A percentile compares a stretch with the other conserved stretches of the same genome.
phyloP scores from a whole-genome alignment of 2,113 vertebrate genomes.

The Tringa solitaria region DNA sequence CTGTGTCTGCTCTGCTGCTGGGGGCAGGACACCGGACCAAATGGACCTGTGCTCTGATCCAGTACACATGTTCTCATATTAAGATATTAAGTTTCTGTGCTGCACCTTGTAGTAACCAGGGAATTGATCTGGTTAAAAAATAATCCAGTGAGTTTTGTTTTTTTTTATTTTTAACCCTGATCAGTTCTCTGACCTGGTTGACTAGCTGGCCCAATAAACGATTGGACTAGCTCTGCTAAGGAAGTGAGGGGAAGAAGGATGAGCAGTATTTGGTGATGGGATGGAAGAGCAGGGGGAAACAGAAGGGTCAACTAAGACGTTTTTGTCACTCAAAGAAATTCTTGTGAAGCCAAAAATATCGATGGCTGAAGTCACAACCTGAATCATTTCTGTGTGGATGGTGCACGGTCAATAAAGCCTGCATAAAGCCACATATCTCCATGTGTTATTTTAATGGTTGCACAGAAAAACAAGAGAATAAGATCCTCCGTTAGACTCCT shows the following conservation, averaged over 20 bases:
- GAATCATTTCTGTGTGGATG: neutral
- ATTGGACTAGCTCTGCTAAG: neutral
- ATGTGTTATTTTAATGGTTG: neutral
- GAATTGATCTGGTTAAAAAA: neutral
- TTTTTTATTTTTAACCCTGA: neutral
- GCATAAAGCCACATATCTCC: neutral
- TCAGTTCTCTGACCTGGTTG: neutral
- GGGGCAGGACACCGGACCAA: neutral
- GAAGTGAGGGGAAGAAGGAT: neutral
- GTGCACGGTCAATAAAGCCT: neutral
- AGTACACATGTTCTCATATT: neutral
- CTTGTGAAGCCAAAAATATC: neutral
- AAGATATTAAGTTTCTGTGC: neutral
- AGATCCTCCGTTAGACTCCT: neutral
- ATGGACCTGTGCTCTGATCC: neutral
- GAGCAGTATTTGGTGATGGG: neutral
- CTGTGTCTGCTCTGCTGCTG: neutral
- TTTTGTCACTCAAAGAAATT: neutral
- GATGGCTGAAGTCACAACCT: neutral
- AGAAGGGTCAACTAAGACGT: neutral
- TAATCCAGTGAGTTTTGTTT: neutral
- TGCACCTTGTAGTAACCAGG: neutral
- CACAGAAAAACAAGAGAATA: neutral
- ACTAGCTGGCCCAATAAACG: neutral
- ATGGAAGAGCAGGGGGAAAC: neutral